Evolutionary conservation across 2,113 vertebrate genomes (phyloP).

Genomic region (Rhinopithecus roxellana): DNA sequence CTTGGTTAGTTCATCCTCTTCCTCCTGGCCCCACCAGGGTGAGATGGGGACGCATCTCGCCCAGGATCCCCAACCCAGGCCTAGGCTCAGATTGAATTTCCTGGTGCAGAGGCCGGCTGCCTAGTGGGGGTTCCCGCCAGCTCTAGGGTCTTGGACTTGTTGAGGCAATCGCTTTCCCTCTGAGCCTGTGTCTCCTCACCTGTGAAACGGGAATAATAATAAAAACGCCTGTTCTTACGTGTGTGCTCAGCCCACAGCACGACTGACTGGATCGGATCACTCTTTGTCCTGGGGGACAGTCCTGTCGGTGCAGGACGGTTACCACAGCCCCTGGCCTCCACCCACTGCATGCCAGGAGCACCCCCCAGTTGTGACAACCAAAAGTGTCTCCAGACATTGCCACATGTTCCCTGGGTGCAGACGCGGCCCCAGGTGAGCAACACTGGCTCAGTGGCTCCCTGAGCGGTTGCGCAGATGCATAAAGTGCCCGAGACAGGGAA

Average conservation of each 20-base stretch:
- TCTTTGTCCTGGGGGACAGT: fast-evolving
- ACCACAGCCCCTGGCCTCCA: too few relatives aligned
- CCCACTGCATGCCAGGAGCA: background rate
- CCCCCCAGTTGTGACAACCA: background rate
- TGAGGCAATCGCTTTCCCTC: background rate
- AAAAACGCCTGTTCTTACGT: fast-evolving
- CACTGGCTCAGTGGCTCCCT: fast-evolving
- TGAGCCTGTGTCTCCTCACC: background rate
- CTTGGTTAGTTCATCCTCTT: fast-evolving
- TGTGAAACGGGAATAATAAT: fast-evolving
- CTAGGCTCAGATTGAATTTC: background rate
- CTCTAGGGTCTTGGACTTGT: fast-evolving
- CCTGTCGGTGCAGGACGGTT: fast-evolving
- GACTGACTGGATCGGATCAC: fast-evolving
- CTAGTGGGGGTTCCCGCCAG: background rate
- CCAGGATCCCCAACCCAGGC: background rate
- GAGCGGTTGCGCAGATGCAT: fast-evolving
- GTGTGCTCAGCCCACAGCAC: fast-evolving
- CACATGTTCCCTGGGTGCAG: background rate
- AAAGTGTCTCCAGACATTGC: background rate
- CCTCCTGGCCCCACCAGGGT: background rate
- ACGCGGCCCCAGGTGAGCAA: too few relatives aligned
- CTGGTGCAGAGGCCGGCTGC: fast-evolving
- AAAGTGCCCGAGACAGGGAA: fast-evolving
- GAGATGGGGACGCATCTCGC: fast-evolving